A percentile compares a stretch with the other conserved stretches of the same genome.
Evolutionary conservation across 2,113 vertebrate species (phyloP).

Genomic region (Merops nubicus): DNA sequence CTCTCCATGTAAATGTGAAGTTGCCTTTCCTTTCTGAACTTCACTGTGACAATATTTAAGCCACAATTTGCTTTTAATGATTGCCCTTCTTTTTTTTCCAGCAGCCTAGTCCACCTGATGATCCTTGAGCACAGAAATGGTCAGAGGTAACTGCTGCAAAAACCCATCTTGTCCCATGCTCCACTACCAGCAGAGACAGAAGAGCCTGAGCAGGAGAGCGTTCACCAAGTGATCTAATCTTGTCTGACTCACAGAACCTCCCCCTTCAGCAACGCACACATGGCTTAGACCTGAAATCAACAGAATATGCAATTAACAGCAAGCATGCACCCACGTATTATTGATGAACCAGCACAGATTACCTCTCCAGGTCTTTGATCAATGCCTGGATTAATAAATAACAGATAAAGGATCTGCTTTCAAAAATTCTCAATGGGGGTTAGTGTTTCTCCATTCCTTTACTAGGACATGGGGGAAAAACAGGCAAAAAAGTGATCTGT

Average conservation of each 20-base stretch:
- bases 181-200: background rate
- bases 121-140: background rate
- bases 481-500: background rate
- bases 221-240: background rate
- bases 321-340: background rate
- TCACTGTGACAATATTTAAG: background rate
- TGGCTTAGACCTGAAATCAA: background rate
- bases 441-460: background rate
- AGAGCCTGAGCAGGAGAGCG: background rate
- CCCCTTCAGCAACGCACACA: background rate
- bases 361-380: background rate
- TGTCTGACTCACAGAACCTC: background rate
- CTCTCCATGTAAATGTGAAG: background rate
- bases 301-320: background rate
- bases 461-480: background rate
- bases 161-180: background rate
- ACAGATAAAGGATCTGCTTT: background rate
- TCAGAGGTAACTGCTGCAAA: background rate
- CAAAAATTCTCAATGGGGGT: conserved; percentile 40
- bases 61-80: background rate
- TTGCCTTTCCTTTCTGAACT: background rate
- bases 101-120: background rate
- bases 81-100: background rate
- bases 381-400: background rate
- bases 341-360: background rate